Evolutionary conservation across 1,140 invertebrate genomes (phyloP), one percentile per base, ranked within the genome.

Genomic region (Drosophila bipectinata): DNA sequence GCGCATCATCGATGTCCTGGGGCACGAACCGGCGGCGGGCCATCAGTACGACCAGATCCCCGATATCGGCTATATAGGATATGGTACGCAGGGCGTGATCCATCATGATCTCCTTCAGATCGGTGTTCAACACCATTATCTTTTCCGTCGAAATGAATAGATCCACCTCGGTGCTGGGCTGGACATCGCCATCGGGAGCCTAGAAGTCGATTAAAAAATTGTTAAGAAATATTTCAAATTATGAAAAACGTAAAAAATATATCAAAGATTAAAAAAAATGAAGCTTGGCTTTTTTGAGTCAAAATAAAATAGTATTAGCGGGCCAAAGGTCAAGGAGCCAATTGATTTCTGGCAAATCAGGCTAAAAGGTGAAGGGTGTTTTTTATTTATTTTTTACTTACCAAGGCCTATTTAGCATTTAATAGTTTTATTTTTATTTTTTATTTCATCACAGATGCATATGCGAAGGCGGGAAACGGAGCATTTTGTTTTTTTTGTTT

Each of bases 51-150:
- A 99, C 97, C 51, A 99, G 93, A 91, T 99, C 98, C 1, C 98
- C 99, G 78, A 99, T 99, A 92, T 99, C 99, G 10, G 99, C 99
- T 68, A 99, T 99, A 79, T 99, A 99, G 1, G 97, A 99, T 90
- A 99, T 99, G 6, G 99, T 99, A 66, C 98, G 93, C 44, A 99
- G 92, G 0, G 98, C 97, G 92, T 99, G 99, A 92, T 99, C 99
- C 99, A 99, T 99, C 98, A 99, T 99, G 44, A 99, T 99, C 93
- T 99, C 99, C 93, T 99, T 99, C 26, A 99, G 93, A 93, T 99
- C 98, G 4, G 98, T 99, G 92, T 99, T 99, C 21, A 99, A 94
- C 56, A 99, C 99, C 99, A 99, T 99, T 76, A 99, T 99, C 93
- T 99, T 99, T 92, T 99, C 99, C 2, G 98, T 99, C 37, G 99